A percentile compares a stretch with the other conserved stretches of the same genome.
Evolutionary conservation across 2,888 invertebrate species (phyloP).

Genomic region (Ectropis crepuscularia): DNA sequence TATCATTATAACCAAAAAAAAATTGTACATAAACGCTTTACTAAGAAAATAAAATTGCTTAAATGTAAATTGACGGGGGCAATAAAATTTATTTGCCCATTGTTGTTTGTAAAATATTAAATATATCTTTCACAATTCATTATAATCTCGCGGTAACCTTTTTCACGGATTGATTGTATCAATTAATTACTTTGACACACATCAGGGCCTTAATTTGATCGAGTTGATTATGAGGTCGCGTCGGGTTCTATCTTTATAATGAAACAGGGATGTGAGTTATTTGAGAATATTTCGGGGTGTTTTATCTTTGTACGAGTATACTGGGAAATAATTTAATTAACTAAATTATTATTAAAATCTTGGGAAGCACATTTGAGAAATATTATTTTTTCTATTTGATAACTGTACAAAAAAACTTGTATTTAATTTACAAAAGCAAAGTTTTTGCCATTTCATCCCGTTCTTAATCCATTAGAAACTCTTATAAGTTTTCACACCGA

Average conservation of each 20-base stretch:
- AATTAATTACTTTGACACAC: conserved; percentile 37
- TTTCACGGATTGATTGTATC: conserved; percentile 28
- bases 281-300: too few species aligned
- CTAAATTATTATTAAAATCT: too few species aligned
- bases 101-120: conserved; percentile 7
- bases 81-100: background rate
- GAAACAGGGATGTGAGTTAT: conserved; percentile 5
- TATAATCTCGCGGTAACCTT: conserved; percentile 32
- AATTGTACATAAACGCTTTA: conserved; percentile 11
- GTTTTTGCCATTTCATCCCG: too few species aligned
- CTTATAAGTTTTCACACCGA: too few species aligned
- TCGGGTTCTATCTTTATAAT: conserved; percentile 17
- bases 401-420: too few species aligned
- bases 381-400: too few species aligned
- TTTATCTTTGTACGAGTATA: too few species aligned
- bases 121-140: conserved; percentile 21
- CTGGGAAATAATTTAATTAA: too few species aligned
- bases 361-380: too few species aligned
- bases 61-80: background rate
- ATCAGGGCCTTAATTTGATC: conserved; percentile 35
- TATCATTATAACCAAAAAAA: background rate
- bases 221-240: conserved; percentile 31
- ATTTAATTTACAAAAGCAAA: too few species aligned
- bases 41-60: conserved; percentile 17
- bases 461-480: too few species aligned